Base-by-base conservation (phyloP, 1,140 invertebrate genomes). In the Helicoverpa zea region DNA sequence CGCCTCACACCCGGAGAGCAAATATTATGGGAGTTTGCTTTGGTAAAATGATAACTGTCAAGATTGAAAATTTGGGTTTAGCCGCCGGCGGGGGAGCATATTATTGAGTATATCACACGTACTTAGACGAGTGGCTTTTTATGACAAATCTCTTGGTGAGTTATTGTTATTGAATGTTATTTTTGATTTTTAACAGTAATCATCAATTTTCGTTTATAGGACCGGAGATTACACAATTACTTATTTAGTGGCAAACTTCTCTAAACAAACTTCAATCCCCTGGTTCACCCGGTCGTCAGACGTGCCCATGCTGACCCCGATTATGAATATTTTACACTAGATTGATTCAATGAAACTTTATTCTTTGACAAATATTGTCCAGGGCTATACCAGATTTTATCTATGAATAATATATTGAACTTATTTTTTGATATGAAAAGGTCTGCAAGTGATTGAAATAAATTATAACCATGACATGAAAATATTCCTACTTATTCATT, bases 31-130 rank as follows among this genome's bases (percentile, higher is more conserved):
- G 91, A 88, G 85, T 93, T 92, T 91, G 90, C 92, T 94, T 95
- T 94, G 91, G 92, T 95, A 94, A 95, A 94, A 95, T 95, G 93
- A 95, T 95, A 95, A 95, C 93, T 89, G 86, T 78, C 88, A 86
- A 94, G 90, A 95, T 94, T 94, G 93, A 94, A 94, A 94, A 94
- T 88, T 90, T 89, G 91, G 91, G 88, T 91, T 93, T 92, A 87
- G 87, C 89, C 88, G 68, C 86, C 82, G 90, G 79, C 78, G 77
- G 82, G 84, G 85, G 81, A 77, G 75, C 29, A 72, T 78, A 58
- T 66, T 88, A 88, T 87, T 91, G 87, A 85, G 88, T 79, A 79
- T 68, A 76, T 77, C 51, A 59, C 59, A 80, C 61, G 52, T 58
- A 72, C n/a, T 16, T 51, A 64, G 61, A 64, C 47, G 61, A 77